Conservation (phyloP, 2,113 vertebrate genomes). For the Amblyornis subalaris region DNA sequence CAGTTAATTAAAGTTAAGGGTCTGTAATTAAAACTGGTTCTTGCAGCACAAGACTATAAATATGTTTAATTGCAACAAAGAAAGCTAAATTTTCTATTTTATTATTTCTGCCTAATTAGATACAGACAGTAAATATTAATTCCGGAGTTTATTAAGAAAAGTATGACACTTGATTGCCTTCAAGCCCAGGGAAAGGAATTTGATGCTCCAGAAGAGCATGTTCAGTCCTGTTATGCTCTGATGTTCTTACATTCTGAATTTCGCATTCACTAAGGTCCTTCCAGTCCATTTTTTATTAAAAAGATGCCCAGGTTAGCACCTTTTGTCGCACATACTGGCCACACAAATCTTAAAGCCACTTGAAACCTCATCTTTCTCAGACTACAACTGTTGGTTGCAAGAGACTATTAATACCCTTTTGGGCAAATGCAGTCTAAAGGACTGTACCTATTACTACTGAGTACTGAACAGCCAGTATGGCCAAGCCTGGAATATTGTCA, state of each 20-base stretch:
- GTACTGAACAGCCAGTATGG: background rate
- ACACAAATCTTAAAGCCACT: background rate
- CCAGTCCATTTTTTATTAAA: background rate
- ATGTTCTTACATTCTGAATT: background rate
- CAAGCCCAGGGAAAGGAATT: background rate
- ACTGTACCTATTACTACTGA: background rate
- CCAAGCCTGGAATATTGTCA: background rate
- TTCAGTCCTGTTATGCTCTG: background rate
- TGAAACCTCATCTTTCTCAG: background rate
- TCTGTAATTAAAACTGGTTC: background rate
- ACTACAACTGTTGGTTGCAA: background rate
- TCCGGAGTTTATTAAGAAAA: background rate
- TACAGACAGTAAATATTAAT: background rate
- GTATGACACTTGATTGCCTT: background rate
- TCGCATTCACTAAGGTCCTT: background rate
- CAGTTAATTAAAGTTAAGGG: background rate
- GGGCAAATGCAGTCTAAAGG: background rate
- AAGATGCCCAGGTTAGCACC: background rate
- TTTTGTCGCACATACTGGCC: background rate
- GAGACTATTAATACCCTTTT: background rate
- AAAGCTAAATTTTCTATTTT: background rate
- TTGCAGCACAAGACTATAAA: background rate
- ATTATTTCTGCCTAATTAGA: slow-evolving; percentile 9
- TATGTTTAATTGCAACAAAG: background rate
- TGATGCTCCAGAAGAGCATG: background rate